Evolutionary conservation across 2,888 invertebrate species (phyloP), one percentile per base, ranked within the genome.

Genomic region (Cataglyphis rosenhaueri): DNA sequence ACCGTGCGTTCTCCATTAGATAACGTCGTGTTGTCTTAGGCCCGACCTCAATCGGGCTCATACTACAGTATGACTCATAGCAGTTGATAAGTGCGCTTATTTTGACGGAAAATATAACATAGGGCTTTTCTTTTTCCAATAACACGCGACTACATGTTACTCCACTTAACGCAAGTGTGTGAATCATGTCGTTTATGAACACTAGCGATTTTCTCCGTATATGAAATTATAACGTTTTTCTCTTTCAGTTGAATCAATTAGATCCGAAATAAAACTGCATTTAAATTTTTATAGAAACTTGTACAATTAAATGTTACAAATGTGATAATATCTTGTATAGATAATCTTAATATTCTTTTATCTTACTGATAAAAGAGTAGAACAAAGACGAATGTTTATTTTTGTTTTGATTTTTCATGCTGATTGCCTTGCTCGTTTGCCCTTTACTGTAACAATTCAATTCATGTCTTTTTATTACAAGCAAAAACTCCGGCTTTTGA

Each of bases 1-100:
- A 62, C 84, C 88, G 78, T 85, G n/a, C n/a, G 87, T 89, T 88
- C 85, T 89, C 87, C 85, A 88, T 89, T 89, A 89, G 88, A 88
- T 84, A 84, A 86, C 79, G 79, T 82, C 73, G 66, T 89, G 89
- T 89, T 89, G 89, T 89, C 88, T 88, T 88, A 89, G 89, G 88
- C 83, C 84, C 81, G 88, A 85, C 85, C 89, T 86, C 83, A 88
- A 89, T 89, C 87, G 84, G 81, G 87, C 86, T 70, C 12, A 57
- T 82, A 84, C 75, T 61, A n/a, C 81, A 81, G 83, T 84, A 84
- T 89, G 89, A 89, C 84, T 89, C 88, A 89, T 41, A 81, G 71
- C 71, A 25, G 85, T 81, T 74, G 68, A 86, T 85, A 82, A 81
- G 68, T 87, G 83, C 70, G 57, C 12, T 25, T 83, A 84, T 82